phyloP scores from a whole-genome alignment of 2,797 vertebrate genomes.

The Centroberyx gerrardi region DNA sequence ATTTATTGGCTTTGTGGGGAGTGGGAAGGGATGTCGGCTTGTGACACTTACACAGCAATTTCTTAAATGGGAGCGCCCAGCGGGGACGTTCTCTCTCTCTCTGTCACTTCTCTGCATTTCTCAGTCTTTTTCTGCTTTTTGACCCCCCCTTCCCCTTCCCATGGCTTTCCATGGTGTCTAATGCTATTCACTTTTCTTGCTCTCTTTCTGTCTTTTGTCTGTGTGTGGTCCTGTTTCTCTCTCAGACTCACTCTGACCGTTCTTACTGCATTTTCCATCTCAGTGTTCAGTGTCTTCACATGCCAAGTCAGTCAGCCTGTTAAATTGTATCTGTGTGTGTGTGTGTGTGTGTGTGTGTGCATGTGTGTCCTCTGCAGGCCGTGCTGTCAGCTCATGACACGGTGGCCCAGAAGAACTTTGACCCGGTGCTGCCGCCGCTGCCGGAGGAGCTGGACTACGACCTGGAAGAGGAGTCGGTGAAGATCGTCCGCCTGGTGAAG shows the following conservation, averaged over 20 bases:
- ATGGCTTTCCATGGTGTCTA: neutral
- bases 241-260: too few relatives aligned
- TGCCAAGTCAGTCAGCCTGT: too few relatives aligned
- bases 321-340: neutral
- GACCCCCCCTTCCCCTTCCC: too few relatives aligned
- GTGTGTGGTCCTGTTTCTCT: neutral
- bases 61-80: slow-evolving; percentile 19
- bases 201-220: neutral
- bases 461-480: slow-evolving; percentile 95
- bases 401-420: slow-evolving; percentile 96
- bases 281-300: too few relatives aligned
- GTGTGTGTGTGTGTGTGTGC: neutral
- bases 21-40: slow-evolving; percentile 16
- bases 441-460: slow-evolving; percentile 91
- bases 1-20: slow-evolving; percentile 37
- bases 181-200: neutral
- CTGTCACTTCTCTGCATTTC: neutral
- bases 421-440: slow-evolving; percentile 93
- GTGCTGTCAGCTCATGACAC: slow-evolving; percentile 95
- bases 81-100: neutral
- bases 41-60: slow-evolving; percentile 9
- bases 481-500: slow-evolving; percentile 95
- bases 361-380: slow-evolving; percentile 80
- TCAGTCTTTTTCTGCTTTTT: neutral
- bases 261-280: too few relatives aligned